These are phyloP conservation scores for Lagodon rhomboides DNA, from an alignment of 2,797 vertebrate species.

Conservation along the genomic window DNA sequence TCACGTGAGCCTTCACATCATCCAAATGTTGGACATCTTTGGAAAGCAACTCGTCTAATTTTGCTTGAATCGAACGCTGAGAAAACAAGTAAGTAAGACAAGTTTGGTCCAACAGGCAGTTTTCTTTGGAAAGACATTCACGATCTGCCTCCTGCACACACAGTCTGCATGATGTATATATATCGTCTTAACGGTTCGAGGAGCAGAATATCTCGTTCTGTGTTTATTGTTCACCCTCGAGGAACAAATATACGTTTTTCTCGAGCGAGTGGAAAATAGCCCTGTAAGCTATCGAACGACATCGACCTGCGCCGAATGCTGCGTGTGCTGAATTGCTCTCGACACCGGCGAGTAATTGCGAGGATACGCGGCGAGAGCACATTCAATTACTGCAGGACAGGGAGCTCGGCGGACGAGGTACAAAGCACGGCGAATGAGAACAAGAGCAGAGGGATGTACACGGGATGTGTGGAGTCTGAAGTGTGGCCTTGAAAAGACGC, in stretches of 20 bases:
- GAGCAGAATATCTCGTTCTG: slow-evolving; percentile 47
- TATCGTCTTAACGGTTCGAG: slow-evolving; percentile 13
- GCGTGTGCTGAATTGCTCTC: slow-evolving; percentile 59
- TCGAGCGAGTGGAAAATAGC: slow-evolving; percentile 31
- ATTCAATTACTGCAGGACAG: slow-evolving; percentile 73
- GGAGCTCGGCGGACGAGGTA: slow-evolving; percentile 32
- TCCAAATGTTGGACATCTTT: not conserved
- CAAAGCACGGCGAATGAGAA: slow-evolving; percentile 34
- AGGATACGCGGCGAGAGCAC: slow-evolving; percentile 58
- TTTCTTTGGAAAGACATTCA: slow-evolving; percentile 45
- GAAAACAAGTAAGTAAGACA: slow-evolving; percentile 34
- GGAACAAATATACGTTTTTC: slow-evolving; percentile 48
- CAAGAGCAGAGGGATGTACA: not conserved
- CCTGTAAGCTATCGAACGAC: slow-evolving; percentile 39
- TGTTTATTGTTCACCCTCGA: slow-evolving; percentile 40
- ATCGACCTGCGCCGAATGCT: slow-evolving; percentile 63
- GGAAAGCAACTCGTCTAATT: slow-evolving; percentile 7
- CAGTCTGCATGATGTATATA: not conserved
- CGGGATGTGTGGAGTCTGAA: slow-evolving; percentile 1
- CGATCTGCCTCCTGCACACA: slow-evolving; percentile 16
- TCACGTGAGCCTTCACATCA: not conserved
- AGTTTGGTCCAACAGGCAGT: slow-evolving; percentile 26
- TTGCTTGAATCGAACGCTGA: not conserved
- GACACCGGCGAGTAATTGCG: slow-evolving; percentile 60
- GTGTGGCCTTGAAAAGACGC: slow-evolving; percentile 18